Conservation (phyloP, 1,140 invertebrate species). For the Brachionus koreanus region DNA sequence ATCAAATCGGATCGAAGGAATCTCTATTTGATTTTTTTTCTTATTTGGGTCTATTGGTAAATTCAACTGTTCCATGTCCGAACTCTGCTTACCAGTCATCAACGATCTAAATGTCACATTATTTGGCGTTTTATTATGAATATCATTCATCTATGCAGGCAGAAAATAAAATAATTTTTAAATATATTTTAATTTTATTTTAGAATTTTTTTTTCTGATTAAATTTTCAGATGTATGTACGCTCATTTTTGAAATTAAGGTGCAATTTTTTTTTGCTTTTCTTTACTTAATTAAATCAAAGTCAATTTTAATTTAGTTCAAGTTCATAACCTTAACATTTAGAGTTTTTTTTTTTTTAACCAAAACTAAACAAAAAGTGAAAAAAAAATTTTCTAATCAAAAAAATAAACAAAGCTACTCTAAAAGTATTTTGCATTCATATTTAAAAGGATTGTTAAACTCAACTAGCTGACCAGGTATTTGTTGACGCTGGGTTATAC, state of each 20-base stretch:
- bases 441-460: not conserved
- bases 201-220: not conserved
- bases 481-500: not conserved
- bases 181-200: not conserved
- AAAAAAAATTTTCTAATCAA: not conserved
- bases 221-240: not conserved
- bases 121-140: not conserved
- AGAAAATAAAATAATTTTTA: not conserved
- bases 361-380: not conserved
- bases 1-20: constrained; percentile 37
- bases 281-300: not conserved
- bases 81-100: not conserved
- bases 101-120: constrained; percentile 12
- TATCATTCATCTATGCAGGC: constrained; percentile 8
- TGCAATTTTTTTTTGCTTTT: not conserved
- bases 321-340: not conserved
- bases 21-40: not conserved
- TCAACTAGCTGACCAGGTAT: not conserved
- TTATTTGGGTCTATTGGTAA: constrained; percentile 21
- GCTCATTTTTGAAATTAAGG: not conserved
- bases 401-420: not conserved
- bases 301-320: not conserved
- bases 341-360: not conserved
- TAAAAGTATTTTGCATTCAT: not conserved
- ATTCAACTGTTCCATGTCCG: not conserved